Evolutionary conservation across 2,888 invertebrate genomes (phyloP), one percentile per base, ranked within the genome.

Genomic region (Meganola albula): DNA sequence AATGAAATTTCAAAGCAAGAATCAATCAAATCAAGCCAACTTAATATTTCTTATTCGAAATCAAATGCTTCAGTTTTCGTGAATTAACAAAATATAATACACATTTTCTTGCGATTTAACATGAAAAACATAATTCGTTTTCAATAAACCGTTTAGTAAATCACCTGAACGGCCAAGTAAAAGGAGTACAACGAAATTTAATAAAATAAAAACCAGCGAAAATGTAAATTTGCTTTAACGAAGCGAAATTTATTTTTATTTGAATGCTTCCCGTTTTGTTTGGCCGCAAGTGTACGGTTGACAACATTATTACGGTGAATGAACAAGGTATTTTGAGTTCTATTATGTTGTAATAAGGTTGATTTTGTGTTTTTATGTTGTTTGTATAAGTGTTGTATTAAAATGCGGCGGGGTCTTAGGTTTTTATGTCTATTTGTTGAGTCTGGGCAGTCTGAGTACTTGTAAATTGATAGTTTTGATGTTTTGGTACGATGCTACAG

Each of bases 181-280:
- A 58, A 59, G 50, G 60, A 58, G 58, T 46, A 35, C 43, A 48
- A 58, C 49, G 40, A 48, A 56, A 58, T 58, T 63, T 65, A 69
- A 67, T 62, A 56, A 70, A 74, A 72, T 68, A 69, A 73, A 67
- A 53, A 52, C 53, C 50, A 48, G 50, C 61, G 42, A 66, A 75
- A 73, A 78, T 76, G 76, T 66, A 75, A 80, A 80, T 77, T 74
- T 71, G 53, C 61, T 74, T 67, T 77, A 77, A 80, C 78, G 76
- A 79, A 75, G 70, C 63, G 63, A 63, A 41, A 60, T 69, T 65
- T 70, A 62, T 69, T 74, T 74, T 68, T 71, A 62, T 71, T 71
- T 65, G 48, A 38, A 52, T 30, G 43, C 38, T 45, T 37, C 37
- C 41, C 36, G 51, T 53, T 55, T 55, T 49, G 51, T 52, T 46